A percentile compares a stretch with the other conserved stretches of the same genome.
Evolutionary conservation across 2,888 invertebrate species (phyloP).

Genomic region (Liposcelis brunnea): DNA sequence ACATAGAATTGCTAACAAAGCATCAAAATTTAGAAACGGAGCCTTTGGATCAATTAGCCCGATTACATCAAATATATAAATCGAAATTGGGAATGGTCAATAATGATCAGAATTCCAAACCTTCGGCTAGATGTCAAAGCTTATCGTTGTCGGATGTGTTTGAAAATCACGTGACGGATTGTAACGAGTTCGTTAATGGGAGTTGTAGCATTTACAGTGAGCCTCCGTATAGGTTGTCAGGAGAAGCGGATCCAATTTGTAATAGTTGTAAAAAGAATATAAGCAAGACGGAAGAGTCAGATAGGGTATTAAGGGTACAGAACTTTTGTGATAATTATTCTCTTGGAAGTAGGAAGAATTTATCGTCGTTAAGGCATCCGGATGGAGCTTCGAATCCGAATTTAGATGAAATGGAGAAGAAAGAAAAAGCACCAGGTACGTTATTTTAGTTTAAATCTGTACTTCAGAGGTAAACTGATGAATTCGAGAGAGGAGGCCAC

Average conservation of each 20-base stretch:
- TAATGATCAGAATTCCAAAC: slow-evolving; percentile 15
- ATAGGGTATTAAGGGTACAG: slow-evolving; percentile 41
- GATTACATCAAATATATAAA: slow-evolving; percentile 64
- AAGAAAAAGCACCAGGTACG: not conserved
- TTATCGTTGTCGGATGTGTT: slow-evolving; percentile 49
- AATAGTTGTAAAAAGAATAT: slow-evolving; percentile 56
- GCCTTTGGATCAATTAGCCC: slow-evolving; percentile 57
- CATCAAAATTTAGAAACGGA: slow-evolving; percentile 17
- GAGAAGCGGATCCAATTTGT: slow-evolving; percentile 36
- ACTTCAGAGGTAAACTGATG: not conserved
- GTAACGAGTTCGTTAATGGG: slow-evolving; percentile 33
- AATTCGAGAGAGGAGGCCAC: too few relatives aligned
- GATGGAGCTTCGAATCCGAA: slow-evolving; percentile 90
- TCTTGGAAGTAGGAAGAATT: slow-evolving; percentile 27
- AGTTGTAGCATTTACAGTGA: slow-evolving; percentile 77
- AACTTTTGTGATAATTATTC: slow-evolving; percentile 34
- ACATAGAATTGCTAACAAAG: slow-evolving; percentile 36
- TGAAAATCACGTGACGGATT: slow-evolving; percentile 28
- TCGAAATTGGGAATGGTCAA: slow-evolving; percentile 57
- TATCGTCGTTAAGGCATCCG: slow-evolving; percentile 65
- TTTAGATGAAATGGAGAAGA: slow-evolving; percentile 41
- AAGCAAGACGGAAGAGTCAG: slow-evolving; percentile 24
- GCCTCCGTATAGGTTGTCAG: slow-evolving; percentile 46
- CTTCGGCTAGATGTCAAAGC: slow-evolving; percentile 50
- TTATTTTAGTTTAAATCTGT: too few relatives aligned